Percentiles rank a stretch among this genome's conserved stretches.
Evolutionary conservation across 2,888 invertebrate species (phyloP).

Genomic region (Megamerina dolium): DNA sequence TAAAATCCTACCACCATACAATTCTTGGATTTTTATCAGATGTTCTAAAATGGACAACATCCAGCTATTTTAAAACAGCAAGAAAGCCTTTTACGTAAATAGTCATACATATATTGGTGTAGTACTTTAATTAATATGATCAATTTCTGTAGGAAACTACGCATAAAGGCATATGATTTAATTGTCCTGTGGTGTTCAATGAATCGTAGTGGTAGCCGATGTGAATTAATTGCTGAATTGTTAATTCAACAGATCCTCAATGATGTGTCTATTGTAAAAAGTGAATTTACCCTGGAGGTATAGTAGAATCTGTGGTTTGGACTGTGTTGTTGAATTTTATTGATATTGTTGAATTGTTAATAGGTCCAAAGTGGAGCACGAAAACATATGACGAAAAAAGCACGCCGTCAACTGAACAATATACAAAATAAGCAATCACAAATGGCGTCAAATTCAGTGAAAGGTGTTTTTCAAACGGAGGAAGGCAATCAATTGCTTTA

Average conservation of each 20-base stretch:
- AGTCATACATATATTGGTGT: too few relatives aligned
- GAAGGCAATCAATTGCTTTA: constrained; percentile 27
- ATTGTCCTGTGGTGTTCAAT: constrained; percentile 31
- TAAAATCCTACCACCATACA: constrained; percentile 27
- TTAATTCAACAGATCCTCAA: constrained; percentile 27
- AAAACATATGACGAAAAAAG: constrained; percentile 40
- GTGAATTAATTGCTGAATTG: constrained; percentile 29
- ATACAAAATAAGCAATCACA: constrained; percentile 36
- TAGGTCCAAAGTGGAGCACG: constrained; percentile 32
- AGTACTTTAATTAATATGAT: too few relatives aligned
- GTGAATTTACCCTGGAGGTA: constrained; percentile 30
- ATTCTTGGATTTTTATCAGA: constrained; percentile 30
- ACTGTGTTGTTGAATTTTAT: not conserved
- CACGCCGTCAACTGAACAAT: constrained; percentile 35
- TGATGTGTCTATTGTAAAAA: constrained; percentile 31
- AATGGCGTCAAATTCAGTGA: constrained; percentile 28
- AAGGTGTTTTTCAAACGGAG: constrained; percentile 24
- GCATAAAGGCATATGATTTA: constrained; percentile 28
- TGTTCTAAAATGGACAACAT: constrained; percentile 34
- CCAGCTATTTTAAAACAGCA: constrained; percentile 24
- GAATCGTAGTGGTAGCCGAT: constrained; percentile 28
- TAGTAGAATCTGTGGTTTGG: too few relatives aligned
- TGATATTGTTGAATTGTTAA: constrained; percentile 2
- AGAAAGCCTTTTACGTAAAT: constrained; percentile 32
- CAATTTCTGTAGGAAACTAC: constrained; percentile 26